Base-by-base conservation (phyloP, 53 echinoderm and acorn worm genomes). In the Antedon mediterranea region DNA sequence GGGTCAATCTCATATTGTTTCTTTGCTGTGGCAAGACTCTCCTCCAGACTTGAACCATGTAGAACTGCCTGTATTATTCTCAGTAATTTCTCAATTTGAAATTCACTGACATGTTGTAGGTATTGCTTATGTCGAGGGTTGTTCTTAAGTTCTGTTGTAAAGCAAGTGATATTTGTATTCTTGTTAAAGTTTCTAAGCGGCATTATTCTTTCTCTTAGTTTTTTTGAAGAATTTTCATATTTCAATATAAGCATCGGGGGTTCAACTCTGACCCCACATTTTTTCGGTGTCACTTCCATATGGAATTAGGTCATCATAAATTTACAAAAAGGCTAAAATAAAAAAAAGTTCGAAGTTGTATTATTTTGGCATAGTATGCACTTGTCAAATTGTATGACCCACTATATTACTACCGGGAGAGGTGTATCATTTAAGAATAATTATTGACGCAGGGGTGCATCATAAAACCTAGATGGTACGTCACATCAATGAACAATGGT, bases 81-180 rank as follows among this genome's bases (percentile, higher is more conserved):
- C 3, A 97, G 82, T 0, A 97, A 84, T 75, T 90, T 92, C 79
- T 89, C 92, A 33, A 92, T 74, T 81, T 97, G 97, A 13, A 79
- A 26, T 0, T 74, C 57, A 29, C 81, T 92, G 76, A 92, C 83
- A 28, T 77, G 74, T 43, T 97, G 79, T 30, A 97, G 82, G 72
- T 92, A 92, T 78, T 86, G 87, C 74, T 84, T 85, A 42, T 97
- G 97, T 71, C 92, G 92, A 31, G 97, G 90, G 75, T 88, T 89
- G n/a, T 74, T 34, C 33, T 87, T 86, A 32, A 97, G 85, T 27
- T 90, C 92, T 0, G 84, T 41, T 31, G 84, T 86, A 29, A 84
- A 80, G 28, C 86, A 77, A 26, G 81, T 71, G 31, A 97, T 83
- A 29, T 87, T 84, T 4, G 89, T 85, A 34, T 87, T 87, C 74